Percentiles rank a stretch among this genome's conserved stretches.
Evolutionary conservation across 2,797 vertebrate genomes (phyloP).

Genomic region (Hemitrygon akajei): DNA sequence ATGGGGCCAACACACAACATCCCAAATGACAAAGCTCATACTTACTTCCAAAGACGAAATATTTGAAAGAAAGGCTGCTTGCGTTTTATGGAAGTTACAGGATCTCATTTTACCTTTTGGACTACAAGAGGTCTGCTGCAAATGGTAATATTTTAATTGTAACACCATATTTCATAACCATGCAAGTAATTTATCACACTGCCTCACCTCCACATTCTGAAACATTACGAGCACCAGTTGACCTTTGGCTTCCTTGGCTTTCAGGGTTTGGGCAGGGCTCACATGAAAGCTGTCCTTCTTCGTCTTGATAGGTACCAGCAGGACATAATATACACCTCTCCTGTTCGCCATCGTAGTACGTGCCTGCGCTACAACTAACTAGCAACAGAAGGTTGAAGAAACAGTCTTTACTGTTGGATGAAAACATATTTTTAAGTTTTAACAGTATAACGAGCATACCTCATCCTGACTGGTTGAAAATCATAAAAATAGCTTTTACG

Average conservation of each 20-base stretch:
- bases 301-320: constrained; percentile 72
- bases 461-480: constrained; percentile 43
- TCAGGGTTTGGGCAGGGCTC: constrained; percentile 67
- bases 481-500: constrained; percentile 43
- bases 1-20: constrained; percentile 1
- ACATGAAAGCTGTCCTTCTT: constrained; percentile 76
- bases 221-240: constrained; percentile 63
- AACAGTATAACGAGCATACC: constrained; percentile 41
- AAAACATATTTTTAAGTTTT: constrained; percentile 34
- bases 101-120: neutral
- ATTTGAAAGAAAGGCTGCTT: neutral
- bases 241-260: constrained; percentile 58
- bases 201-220: constrained; percentile 75
- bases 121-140: neutral
- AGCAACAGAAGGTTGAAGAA: constrained; percentile 44
- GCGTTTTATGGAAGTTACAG: neutral
- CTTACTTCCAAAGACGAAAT: neutral
- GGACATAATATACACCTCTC: constrained; percentile 71
- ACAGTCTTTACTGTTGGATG: constrained; percentile 25
- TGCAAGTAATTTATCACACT: neutral
- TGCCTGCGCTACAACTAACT: constrained; percentile 73
- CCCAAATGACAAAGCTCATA: neutral
- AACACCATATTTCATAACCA: neutral
- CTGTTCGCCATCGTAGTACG: constrained; percentile 62
- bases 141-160: neutral